Evolutionary conservation across 2,113 vertebrate species (phyloP), one percentile per base, ranked within the genome.

Genomic region (Sarotherodon lohbergeri): DNA sequence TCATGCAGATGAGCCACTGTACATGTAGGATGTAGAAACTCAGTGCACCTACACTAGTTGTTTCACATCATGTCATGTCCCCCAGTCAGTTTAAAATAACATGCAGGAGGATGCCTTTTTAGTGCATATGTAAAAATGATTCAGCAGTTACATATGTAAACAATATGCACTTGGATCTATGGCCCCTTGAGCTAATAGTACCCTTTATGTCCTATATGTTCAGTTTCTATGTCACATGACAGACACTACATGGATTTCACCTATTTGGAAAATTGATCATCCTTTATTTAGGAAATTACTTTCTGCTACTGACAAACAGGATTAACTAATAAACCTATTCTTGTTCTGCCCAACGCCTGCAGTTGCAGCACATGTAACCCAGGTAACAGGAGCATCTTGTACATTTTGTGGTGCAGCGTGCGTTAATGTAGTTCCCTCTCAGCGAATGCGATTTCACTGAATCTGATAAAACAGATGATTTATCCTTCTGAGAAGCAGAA

Each of bases 401-500:
- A 41, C 82, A 52, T 22, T 63, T 71, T 86, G 68, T 48, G 54
- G 46, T 19, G 22, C 55, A 46, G 10, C 63, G 41, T 76, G 59
- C 59, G 4, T 36, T 39, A 59, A 24, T 81, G 12, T 1, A 13
- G 83, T 86, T 88, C 24, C 87, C 63, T 83, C 34, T 84, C 22
- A 50, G 87, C 11, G 5, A 83, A 87, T 82, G 81, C 76, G 90
- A 91, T 81, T 73, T 91, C 86, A 88, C 90, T 56, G 9, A 81
- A 55, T 56, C 89, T 91, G 61, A 63, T 88, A 10, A 93, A 9
- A 91, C 92, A 93, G 92, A 91, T 90, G 84, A 82, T 91, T 93
- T 81, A 92, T 92, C 89, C 76, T 54, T 80, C 82, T 57, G 81
- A 90, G 81, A 83, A 52, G 57, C 34, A 68, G 63, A 17, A 36